Conservation (phyloP, 2,113 vertebrate species). For the Pipra filicauda region DNA sequence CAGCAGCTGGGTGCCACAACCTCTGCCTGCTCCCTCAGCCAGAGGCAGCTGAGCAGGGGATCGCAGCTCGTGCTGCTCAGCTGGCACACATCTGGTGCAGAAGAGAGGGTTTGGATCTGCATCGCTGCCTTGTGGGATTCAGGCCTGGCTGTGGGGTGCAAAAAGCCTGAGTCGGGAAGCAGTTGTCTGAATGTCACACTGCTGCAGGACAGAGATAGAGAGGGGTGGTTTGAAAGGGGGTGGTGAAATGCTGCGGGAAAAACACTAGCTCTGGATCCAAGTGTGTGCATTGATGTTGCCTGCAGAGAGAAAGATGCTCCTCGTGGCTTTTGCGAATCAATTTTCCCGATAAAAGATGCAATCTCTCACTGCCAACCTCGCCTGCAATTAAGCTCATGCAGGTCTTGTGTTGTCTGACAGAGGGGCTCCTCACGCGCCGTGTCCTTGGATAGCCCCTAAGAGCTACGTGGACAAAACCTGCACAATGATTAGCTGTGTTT, state of each 20-base stretch:
- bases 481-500: not conserved
- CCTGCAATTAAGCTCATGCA: not conserved
- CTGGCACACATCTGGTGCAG: not conserved
- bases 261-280: not conserved
- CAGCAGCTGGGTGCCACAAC: rapidly evolving
- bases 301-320: not conserved
- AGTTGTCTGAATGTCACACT: not conserved
- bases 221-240: not conserved
- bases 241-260: not conserved
- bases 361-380: not conserved
- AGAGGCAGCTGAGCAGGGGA: not conserved
- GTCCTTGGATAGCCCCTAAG: not conserved
- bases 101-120: not conserved
- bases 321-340: not conserved
- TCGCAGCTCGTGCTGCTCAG: rapidly evolving
- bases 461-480: not conserved
- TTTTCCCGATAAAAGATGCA: constrained; percentile 26
- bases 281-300: not conserved
- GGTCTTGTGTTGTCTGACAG: not conserved
- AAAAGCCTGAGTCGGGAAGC: not conserved
- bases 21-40: not conserved
- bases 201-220: not conserved
- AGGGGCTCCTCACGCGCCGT: rapidly evolving
- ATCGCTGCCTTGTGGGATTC: not conserved
- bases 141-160: not conserved